Evolutionary conservation across 2,797 vertebrate genomes (phyloP), one percentile per base, ranked within the genome.

Genomic region (Poecilia wingei): DNA sequence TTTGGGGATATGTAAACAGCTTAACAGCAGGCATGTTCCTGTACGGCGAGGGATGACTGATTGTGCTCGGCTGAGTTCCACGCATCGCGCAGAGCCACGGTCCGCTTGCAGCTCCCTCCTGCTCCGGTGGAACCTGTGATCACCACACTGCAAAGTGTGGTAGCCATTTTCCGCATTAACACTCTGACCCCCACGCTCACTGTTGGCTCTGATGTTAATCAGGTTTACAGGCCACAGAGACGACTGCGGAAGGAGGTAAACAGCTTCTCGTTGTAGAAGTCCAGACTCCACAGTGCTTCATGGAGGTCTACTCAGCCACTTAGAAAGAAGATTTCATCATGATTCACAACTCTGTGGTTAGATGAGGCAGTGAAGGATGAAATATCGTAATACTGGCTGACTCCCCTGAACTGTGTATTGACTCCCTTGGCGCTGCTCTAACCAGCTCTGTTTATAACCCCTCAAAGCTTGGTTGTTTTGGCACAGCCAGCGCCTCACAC

Each of bases 1-100:
- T 94, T 91, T 91, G 84, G 83, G 93, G 94, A 96, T 94, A 95
- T 95, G 89, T 91, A 93, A 96, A 94, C 95, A 93, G 84, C 87
- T 92, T 89, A 94, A 89, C 80, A 84, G 92, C 92, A 70, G 83
- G 86, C 91, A 79, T 82, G 82, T 93, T 95, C 93, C 94, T 95
- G 93, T 86, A 86, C 81, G 78, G 73, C 73, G 74, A 41, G 45
- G 79, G 87, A 87, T 96, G 94, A 95, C 95, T 95, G 90, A 95
- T 96, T 95, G 91, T 78, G 75, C 79, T 87, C 66, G 76, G 84
- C 85, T 85, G 89, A 87, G 93, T 91, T 88, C 78, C 83, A 82
- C 75, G 83, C 77, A 76, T 55, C 43, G 80, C 71, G 75, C 28
- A 53, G 33, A 76, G 83, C 77, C 73, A 66, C 9, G 73, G 75